phyloP scores from a whole-genome alignment of 2,113 vertebrate species.

The Entomyzon cyanotis region DNA sequence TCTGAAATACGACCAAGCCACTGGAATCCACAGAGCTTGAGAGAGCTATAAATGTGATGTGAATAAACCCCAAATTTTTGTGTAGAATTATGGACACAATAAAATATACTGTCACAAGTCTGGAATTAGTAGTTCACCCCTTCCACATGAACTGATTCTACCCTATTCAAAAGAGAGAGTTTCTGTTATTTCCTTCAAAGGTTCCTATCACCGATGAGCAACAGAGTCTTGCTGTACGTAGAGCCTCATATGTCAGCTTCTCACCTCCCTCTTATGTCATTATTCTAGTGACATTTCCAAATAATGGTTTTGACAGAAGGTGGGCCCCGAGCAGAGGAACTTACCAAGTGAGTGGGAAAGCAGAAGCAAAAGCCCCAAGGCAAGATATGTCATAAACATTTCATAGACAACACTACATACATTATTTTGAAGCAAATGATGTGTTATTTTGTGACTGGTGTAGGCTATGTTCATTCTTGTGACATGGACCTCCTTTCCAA shows the following conservation, averaged over 20 bases:
- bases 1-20: not conserved
- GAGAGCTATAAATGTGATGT: not conserved
- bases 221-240: not conserved
- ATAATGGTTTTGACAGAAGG: not conserved
- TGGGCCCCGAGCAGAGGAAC: not conserved
- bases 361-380: not conserved
- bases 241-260: not conserved
- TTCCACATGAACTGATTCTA: not conserved
- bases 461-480: not conserved
- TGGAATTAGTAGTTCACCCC: not conserved
- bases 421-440: not conserved
- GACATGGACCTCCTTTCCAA: not conserved
- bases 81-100: not conserved
- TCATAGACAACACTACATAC: not conserved
- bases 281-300: not conserved
- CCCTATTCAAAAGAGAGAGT: not conserved
- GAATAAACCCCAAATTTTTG: not conserved
- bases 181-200: not conserved
- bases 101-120: not conserved
- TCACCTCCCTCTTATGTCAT: not conserved
- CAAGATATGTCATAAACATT: not conserved
- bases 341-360: not conserved
- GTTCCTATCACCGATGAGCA: not conserved
- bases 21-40: not conserved
- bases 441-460: not conserved